Conservation (phyloP, 2,888 invertebrate genomes). For the Euclidia mi region DNA sequence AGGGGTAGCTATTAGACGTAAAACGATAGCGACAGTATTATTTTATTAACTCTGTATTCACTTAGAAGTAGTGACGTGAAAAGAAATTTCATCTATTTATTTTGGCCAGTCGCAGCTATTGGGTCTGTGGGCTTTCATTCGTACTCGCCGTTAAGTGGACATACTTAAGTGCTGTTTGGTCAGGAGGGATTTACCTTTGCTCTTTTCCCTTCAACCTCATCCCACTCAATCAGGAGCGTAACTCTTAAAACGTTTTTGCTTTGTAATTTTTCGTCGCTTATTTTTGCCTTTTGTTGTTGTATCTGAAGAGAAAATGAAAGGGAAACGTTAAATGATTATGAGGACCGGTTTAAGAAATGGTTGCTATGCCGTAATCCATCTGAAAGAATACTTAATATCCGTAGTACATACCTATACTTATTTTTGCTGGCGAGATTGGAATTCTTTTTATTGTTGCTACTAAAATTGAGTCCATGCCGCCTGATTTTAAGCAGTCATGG, state of each 20-base stretch:
- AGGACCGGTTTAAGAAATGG: constrained; percentile 13
- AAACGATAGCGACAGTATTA: constrained; percentile 51
- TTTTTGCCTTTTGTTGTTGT: constrained; percentile 47
- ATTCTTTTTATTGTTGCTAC: too few relatives aligned
- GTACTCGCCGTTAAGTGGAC: constrained; percentile 84
- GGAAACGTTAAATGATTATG: constrained; percentile 19
- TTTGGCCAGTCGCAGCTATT: constrained; percentile 66
- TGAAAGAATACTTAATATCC: constrained; percentile 3
- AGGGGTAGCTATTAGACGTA: constrained; percentile 31
- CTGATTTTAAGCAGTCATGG: too few relatives aligned
- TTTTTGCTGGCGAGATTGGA: too few relatives aligned
- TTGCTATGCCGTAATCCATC: constrained; percentile 5
- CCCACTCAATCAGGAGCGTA: constrained; percentile 82
- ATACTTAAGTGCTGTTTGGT: constrained; percentile 87
- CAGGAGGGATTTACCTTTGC: constrained; percentile 88
- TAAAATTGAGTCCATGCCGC: too few relatives aligned
- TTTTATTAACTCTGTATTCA: constrained; percentile 63
- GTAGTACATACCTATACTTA: too few relatives aligned
- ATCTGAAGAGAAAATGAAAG: constrained; percentile 30
- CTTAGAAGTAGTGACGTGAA: constrained; percentile 67
- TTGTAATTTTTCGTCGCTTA: constrained; percentile 67
- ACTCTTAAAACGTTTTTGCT: constrained; percentile 71
- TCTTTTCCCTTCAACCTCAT: constrained; percentile 80
- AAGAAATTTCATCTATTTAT: constrained; percentile 82
- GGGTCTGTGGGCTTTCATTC: constrained; percentile 72